Evolutionary conservation across 1,140 invertebrate genomes (phyloP).

Genomic region (Bilobella aurantiaca): DNA sequence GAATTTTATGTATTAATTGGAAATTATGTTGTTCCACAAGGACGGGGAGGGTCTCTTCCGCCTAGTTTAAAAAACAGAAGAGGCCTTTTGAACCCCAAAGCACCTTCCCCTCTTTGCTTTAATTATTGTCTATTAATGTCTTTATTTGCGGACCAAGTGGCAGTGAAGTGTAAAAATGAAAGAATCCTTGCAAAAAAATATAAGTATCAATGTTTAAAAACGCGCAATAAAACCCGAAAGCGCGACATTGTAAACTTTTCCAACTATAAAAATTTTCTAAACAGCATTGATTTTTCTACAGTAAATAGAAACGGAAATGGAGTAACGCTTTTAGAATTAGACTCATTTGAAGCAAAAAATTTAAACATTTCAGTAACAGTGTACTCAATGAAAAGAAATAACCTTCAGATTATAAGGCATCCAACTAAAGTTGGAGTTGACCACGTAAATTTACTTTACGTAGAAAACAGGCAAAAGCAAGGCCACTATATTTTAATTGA

Average conservation of each 20-base stretch:
- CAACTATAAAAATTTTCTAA: neutral
- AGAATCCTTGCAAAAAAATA: neutral
- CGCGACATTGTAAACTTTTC: neutral
- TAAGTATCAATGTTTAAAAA: neutral
- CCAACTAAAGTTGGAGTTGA: neutral
- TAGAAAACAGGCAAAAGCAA: neutral
- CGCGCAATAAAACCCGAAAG: too few species aligned
- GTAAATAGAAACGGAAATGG: neutral
- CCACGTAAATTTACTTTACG: neutral
- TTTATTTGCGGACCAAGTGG: neutral
- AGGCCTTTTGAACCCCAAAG: neutral
- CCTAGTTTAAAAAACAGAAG: neutral
- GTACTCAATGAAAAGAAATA: neutral
- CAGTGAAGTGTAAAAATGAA: neutral
- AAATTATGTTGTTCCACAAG: neutral
- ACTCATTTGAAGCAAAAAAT: neutral
- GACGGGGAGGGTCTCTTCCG: neutral
- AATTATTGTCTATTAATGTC: neutral
- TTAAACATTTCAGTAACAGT: neutral
- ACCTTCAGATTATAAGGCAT: neutral
- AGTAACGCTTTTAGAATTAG: neutral
- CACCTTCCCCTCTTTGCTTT: neutral
- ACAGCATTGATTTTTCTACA: neutral
- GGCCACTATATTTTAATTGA: neutral
- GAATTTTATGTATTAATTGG: neutral